phyloP scores from a whole-genome alignment of 2,113 vertebrate species.

The Uria lomvia region DNA sequence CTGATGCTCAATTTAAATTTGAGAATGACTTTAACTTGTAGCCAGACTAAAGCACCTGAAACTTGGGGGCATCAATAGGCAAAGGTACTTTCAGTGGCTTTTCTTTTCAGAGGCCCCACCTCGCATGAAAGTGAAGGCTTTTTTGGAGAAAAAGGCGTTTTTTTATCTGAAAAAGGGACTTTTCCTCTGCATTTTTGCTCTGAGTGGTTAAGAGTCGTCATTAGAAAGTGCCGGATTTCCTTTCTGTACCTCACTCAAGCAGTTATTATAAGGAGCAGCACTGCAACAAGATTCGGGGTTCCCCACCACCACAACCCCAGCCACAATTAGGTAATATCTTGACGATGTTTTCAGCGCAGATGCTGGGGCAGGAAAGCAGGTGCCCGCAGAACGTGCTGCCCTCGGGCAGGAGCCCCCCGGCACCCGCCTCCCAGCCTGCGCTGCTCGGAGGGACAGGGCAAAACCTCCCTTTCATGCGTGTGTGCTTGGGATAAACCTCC shows the following conservation, averaged over 20 bases:
- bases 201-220: fast-evolving
- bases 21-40: background rate
- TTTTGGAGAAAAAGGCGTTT: background rate
- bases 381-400: no score
- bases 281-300: background rate
- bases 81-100: background rate
- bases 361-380: background rate
- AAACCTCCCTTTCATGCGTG: background rate
- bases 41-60: background rate
- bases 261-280: background rate
- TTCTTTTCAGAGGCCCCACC: background rate
- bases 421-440: no score
- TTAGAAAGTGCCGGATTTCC: background rate
- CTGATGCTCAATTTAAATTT: background rate
- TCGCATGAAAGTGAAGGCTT: background rate
- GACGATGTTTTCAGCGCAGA: background rate
- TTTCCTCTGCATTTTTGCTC: background rate
- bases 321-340: fast-evolving
- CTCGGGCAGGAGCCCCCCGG: no score
- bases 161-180: background rate
- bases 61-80: background rate
- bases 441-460: fast-evolving
- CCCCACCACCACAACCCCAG: background rate
- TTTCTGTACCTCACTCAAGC: background rate
- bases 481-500: background rate